These are phyloP conservation scores for Lissocephala sabroskyi DNA, from an alignment of 2,888 invertebrate species.

Conservation along the genomic window DNA sequence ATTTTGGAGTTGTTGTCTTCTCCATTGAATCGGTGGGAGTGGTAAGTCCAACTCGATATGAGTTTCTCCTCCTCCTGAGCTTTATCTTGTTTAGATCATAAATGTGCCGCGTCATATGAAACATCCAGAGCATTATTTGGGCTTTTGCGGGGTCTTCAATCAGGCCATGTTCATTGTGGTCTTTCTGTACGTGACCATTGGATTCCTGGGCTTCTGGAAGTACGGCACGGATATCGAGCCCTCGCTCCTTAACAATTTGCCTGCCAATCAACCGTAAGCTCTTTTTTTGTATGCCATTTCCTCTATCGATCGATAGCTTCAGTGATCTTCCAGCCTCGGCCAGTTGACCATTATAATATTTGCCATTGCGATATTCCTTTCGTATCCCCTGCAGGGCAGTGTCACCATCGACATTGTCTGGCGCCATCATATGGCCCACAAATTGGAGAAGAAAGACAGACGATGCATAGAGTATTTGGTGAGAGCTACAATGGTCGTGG, in stretches of 20 bases:
- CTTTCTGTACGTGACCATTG: constrained; percentile 84
- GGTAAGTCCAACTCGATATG: constrained; percentile 74
- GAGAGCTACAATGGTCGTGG: constrained; percentile 78
- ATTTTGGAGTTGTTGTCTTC: constrained; percentile 94
- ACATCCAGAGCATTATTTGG: constrained; percentile 87
- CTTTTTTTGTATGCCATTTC: not conserved
- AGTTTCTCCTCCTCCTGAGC: not conserved
- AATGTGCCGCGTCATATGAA: constrained; percentile 96
- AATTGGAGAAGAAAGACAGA: constrained; percentile 14
- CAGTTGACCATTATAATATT: constrained; percentile 81
- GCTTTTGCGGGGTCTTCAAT: constrained; percentile 90
- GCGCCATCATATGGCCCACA: constrained; percentile 70
- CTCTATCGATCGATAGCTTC: no score
- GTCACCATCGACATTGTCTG: constrained; percentile 96
- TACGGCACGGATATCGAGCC: constrained; percentile 82
- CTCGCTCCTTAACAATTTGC: constrained; percentile 91
- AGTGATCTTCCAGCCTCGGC: not conserved
- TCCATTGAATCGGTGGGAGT: constrained; percentile 87
- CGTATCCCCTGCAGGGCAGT: constrained; percentile 95
- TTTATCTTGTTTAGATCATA: constrained; percentile 79
- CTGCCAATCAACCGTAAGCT: constrained; percentile 78
- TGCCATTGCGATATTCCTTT: constrained; percentile 93
- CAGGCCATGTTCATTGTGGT: constrained; percentile 88
- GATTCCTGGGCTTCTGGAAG: constrained; percentile 92
- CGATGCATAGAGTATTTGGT: constrained; percentile 78